A percentile compares a stretch with the other conserved stretches of the same genome.
Evolutionary conservation across 2,888 invertebrate species (phyloP).

Genomic region (Phengaris arion): DNA sequence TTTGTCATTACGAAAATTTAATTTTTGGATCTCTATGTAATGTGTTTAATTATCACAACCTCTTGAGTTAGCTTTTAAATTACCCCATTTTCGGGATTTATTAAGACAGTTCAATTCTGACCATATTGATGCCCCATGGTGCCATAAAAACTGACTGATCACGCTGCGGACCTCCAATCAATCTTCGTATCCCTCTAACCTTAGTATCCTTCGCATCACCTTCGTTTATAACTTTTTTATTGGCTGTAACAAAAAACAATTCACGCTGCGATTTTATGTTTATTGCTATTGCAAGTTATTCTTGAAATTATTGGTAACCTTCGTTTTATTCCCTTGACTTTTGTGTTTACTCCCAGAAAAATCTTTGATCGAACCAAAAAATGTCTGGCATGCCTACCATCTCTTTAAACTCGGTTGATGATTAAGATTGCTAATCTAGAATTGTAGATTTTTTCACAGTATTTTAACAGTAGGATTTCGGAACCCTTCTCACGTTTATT

Average conservation of each 20-base stretch:
- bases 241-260: slow-evolving; percentile 13
- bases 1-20: neutral
- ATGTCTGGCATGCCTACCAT: neutral
- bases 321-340: neutral
- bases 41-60: neutral
- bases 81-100: neutral
- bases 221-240: slow-evolving; percentile 24
- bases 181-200: slow-evolving; percentile 13
- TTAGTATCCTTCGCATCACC: slow-evolving; percentile 19
- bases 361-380: neutral
- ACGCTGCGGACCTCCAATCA: slow-evolving; percentile 1
- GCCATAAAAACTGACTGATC: neutral
- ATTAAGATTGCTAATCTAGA: neutral
- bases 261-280: slow-evolving; percentile 16
- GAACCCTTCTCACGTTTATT: neutral
- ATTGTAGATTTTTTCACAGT: neutral
- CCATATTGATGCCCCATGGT: neutral
- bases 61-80: neutral
- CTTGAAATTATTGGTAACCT: neutral
- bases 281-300: slow-evolving; percentile 15
- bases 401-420: neutral
- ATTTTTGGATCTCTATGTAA: neutral
- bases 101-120: neutral
- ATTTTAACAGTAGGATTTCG: neutral
- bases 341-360: neutral